Base-by-base conservation (phyloP, 2,113 vertebrate genomes). In the Calypte anna region DNA sequence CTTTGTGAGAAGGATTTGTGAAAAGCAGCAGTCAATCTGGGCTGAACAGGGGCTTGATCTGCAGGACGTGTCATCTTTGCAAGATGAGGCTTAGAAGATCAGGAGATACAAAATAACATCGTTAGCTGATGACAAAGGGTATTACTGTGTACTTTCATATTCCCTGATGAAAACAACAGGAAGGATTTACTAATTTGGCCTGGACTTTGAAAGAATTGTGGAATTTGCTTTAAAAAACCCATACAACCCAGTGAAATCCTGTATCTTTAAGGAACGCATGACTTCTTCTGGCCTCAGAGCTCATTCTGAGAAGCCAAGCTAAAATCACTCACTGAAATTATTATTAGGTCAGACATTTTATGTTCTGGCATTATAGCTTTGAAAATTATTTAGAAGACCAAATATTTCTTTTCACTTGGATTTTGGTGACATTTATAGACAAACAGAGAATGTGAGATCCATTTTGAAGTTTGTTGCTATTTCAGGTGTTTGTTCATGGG, bases 201-300 rank as follows among this genome's bases (percentile, higher is more conserved):
- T 57, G 12, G 30, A 75, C 23, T 90, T 86, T 24, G 72, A 70
- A 83, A 30, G 17, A 80, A 21, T 77, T 88, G 51, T 55, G 36
- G 24, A 91, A 83, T 30, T 68, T 88, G 33, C 57, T 82, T 75
- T 93, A 53, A 63, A 92, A 92, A 88, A 25, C 6, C 33, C 8
- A 25, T 33, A 57, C 5, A 72, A 10, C 11, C 33, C 5, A 1
- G 74, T 0, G 0, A 86, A 88, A 50, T 78, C 27, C 30, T 6
- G 0, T 53, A 4, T 61, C n/a, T 81, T 78, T 33, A 75, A 16
- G 78, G 44, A 61, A 55, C 70, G 51, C 12, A 8, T 18, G 5
- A 80, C 10, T 63, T 83, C 64, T 69, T 74, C 31, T 53, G n/a
- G 22, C 5, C 10, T 80, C 59, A 43, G 76, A n/a, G 43, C 43